Percentiles rank a stretch among this genome's conserved stretches.
phyloP scores from a whole-genome alignment of 2,888 invertebrate species.

The Himalopsyche anomala region DNA sequence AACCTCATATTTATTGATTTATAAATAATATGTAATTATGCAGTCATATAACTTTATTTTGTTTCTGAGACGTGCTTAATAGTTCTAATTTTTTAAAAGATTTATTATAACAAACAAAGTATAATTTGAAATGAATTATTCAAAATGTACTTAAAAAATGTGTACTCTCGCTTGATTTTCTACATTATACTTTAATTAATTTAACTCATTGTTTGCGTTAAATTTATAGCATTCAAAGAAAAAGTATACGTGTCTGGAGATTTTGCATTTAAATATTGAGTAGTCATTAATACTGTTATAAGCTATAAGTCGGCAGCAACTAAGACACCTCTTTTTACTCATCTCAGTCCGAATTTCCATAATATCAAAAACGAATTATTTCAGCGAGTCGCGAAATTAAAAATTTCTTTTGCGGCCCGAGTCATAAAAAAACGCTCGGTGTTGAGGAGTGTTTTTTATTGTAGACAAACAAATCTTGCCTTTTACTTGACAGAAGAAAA shows the following conservation, averaged over 20 bases:
- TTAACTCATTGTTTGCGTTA: too few species aligned
- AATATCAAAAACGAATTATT: constrained; percentile 34
- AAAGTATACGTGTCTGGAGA: not conserved
- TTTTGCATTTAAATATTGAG: not conserved
- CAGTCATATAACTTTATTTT: too few species aligned
- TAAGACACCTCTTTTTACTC: not conserved
- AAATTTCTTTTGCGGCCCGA: constrained; percentile 15
- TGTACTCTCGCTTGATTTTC: too few species aligned
- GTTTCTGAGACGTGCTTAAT: too few species aligned
- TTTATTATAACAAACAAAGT: too few species aligned
- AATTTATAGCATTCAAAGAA: too few species aligned
- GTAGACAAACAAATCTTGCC: not conserved
- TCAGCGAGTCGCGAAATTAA: constrained; percentile 26
- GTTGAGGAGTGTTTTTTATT: constrained; percentile 19
- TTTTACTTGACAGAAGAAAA: constrained; percentile 43
- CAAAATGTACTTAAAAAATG: too few species aligned
- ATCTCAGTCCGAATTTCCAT: constrained; percentile 11
- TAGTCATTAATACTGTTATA: not conserved
- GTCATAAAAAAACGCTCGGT: not conserved
- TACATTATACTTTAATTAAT: too few species aligned
- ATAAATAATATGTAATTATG: too few species aligned
- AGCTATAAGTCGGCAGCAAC: not conserved
- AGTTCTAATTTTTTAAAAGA: too few species aligned
- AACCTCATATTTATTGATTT: too few species aligned
- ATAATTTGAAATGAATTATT: too few species aligned